These are phyloP conservation scores for Trichoplusia ni DNA, from an alignment of 1,140 invertebrate genomes.

Conservation along the genomic window DNA sequence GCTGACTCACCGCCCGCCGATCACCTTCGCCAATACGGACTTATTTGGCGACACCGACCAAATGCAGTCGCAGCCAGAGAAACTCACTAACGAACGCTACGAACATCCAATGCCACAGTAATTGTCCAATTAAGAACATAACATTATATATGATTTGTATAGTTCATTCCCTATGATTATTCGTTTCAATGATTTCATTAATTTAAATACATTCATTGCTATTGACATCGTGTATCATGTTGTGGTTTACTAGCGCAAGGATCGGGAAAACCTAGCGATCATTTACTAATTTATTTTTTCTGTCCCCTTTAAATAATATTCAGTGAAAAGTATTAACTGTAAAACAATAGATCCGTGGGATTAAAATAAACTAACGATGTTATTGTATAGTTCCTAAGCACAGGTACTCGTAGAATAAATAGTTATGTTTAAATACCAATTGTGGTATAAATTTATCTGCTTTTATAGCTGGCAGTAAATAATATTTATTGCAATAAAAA, in stretches of 20 bases:
- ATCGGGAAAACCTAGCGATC: no score
- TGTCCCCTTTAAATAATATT: no score
- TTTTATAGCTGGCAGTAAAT: neutral
- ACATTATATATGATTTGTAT: conserved; percentile 3
- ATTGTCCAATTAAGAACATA: conserved; percentile 37
- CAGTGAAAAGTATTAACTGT: no score
- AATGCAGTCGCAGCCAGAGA: conserved; percentile 49
- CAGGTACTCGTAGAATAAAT: no score
- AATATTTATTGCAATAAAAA: neutral
- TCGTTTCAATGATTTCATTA: neutral
- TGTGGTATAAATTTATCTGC: neutral
- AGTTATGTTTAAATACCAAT: no score
- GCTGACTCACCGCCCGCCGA: conserved; percentile 63
- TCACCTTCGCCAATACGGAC: conserved; percentile 74
- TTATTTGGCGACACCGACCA: conserved; percentile 72
- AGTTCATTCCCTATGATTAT: neutral
- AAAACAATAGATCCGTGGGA: no score
- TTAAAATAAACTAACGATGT: no score
- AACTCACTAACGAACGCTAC: conserved; percentile 36
- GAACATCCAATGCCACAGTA: conserved; percentile 58
- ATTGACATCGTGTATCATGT: no score
- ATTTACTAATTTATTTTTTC: no score
- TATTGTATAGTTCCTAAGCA: no score
- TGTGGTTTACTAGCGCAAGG: no score
- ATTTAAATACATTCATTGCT: neutral